Percentiles rank a stretch among this genome's conserved stretches.
phyloP scores from a whole-genome alignment of 2,113 vertebrate genomes.

The Planiliza haematocheilus region DNA sequence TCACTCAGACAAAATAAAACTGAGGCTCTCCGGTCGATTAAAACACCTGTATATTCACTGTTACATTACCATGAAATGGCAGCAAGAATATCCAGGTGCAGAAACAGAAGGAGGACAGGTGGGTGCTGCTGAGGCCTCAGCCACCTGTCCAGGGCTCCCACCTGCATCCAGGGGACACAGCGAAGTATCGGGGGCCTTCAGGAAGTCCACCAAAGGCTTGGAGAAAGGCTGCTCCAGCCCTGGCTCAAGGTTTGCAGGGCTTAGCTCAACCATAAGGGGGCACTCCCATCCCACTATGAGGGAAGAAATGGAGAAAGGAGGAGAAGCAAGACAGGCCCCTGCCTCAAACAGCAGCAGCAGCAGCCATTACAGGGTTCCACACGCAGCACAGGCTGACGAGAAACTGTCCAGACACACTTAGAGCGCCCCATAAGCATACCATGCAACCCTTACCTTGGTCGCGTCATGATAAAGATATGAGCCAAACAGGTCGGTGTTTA shows the following conservation, averaged over 20 bases:
- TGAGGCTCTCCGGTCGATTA: background rate
- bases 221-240: slow-evolving; percentile 41
- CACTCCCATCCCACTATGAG: slow-evolving; percentile 81
- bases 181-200: background rate
- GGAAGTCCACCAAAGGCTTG: slow-evolving; percentile 9
- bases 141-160: slow-evolving; percentile 5
- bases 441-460: background rate
- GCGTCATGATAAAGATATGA: background rate
- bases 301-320: slow-evolving; percentile 68
- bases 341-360: slow-evolving; percentile 75
- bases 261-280: slow-evolving; percentile 84
- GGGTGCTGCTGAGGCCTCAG: background rate
- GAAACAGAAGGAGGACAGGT: background rate
- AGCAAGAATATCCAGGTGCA: background rate
- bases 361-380: slow-evolving; percentile 78
- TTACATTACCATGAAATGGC: background rate
- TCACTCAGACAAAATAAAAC: slow-evolving; percentile 3
- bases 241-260: slow-evolving; percentile 70
- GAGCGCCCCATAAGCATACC: background rate
- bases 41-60: slow-evolving; percentile 12
- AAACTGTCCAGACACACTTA: slow-evolving; percentile 3
- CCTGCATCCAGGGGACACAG: background rate
- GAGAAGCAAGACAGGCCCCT: slow-evolving; percentile 73
- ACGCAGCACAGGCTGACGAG: slow-evolving; percentile 37
- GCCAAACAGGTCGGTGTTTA: background rate